These are phyloP conservation scores for Chaetorhynchus papuensis DNA, from an alignment of 2,113 vertebrate species.

Conservation along the genomic window DNA sequence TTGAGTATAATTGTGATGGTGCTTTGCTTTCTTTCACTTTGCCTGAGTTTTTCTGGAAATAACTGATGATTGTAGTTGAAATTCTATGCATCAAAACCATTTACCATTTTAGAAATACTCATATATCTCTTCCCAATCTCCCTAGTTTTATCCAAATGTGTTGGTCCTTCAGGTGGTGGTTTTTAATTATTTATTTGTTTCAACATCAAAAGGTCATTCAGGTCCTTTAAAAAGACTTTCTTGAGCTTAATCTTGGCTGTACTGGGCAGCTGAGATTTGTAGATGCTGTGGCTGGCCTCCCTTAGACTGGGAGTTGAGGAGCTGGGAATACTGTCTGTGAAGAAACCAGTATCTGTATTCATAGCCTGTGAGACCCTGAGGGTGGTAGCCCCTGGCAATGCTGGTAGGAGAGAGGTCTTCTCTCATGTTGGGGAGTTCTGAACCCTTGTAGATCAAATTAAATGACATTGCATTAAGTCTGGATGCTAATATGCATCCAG, in stretches of 20 bases:
- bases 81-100: slow-evolving; percentile 3
- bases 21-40: slow-evolving; percentile 1
- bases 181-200: not conserved
- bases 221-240: not conserved
- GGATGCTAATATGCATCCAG: not conserved
- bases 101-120: not conserved
- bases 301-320: not conserved
- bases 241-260: not conserved
- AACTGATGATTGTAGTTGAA: not conserved
- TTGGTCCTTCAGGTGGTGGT: not conserved
- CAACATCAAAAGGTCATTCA: not conserved
- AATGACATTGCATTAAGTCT: not conserved
- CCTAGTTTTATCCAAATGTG: not conserved
- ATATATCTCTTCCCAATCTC: not conserved
- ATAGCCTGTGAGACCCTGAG: not conserved
- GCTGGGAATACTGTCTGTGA: not conserved
- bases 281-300: not conserved
- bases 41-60: not conserved
- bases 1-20: not conserved
- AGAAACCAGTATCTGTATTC: not conserved
- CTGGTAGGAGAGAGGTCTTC: not conserved
- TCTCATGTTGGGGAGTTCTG: not conserved
- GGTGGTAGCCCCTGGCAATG: not conserved
- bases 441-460: not conserved
- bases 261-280: not conserved